Base-by-base conservation (phyloP, 2,797 vertebrate genomes). In the Sebastolobus altivelis region DNA sequence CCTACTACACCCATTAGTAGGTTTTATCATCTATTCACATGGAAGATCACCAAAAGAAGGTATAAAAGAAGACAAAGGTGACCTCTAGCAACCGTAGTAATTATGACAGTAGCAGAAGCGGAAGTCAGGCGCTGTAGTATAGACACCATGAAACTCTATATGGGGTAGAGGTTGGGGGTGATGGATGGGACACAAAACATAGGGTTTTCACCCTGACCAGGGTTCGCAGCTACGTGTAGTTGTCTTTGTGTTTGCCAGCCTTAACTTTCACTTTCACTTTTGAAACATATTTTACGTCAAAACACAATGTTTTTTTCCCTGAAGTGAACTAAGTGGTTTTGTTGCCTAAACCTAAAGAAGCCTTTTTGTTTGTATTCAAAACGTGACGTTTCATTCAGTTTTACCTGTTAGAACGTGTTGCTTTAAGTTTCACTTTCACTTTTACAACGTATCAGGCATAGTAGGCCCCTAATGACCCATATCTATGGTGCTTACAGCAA, bases 191-290 rank as follows among this genome's bases (percentile, higher is more conserved):
- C 7, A 46, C 40, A 5, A 38, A 38, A 38, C 37, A 38, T 11
- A 38, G 0, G 37, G 1, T 38, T 38, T 38, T 38, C 4, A 38
- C 14, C 38, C 43, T 49, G 43, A 49, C 0, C 20, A 8, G 18
- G 43, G 43, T 49, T 49, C 0, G 43, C 43, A 49, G 20, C 43
- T 49, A 20, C 0, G 0, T 52, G 1, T 52, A 52, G 18, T 52
- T 9, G 20, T 52, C 46, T 52, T 52, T 52, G 46, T 0, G 0
- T 52, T 52, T n/a, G 3, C 46, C n/a, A 52, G 46, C 46, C 46
- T 52, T 49, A 49, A 49, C 18, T 0, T 49, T 49, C 16, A 49
- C 18, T 0, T 49, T 49, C 16, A 49, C 43, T 49, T 49, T 20
- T 49, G 43, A 49, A 49, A 3, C 43, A 49, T 49, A 20, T 49